Evolutionary conservation across 2,797 vertebrate species (phyloP), one percentile per base, ranked within the genome.

Genomic region (Hipposideros larvatus): DNA sequence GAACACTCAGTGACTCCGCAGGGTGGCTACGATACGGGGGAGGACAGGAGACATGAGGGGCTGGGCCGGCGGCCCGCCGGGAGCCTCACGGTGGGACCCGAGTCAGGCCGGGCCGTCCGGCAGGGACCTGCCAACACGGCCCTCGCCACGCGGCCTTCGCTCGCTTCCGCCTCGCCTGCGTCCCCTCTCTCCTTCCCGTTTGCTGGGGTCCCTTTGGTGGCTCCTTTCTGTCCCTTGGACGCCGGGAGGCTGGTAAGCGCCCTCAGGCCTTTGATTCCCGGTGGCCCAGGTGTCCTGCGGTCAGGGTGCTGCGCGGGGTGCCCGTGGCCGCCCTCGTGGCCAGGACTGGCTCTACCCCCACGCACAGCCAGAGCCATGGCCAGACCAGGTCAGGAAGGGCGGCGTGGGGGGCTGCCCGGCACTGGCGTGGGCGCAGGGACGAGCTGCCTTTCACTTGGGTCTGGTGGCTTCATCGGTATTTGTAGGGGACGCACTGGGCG

Each of bases 101-200:
- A 48, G 71, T n/a, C 51, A 28, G 11, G 28, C 7, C 0, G 26
- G 19, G 24, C 66, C 66, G 22, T 15, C 26, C 14, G 7, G 4
- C 0, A 1, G 37, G 37, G 13, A 8, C 26, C 61, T 9, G 43
- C 73, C 10, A 0, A 5, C 11, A 11, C 21, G 59, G 0, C 0
- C 2, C 66, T n/a, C 2, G 1, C 0, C 0, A 11, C 26, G 16
- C 0, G 5, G 9, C 9, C 28, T 46, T 7, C 59, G 46, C 53
- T 0, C 1, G 0, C 48, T 59, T 80, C 0, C 4, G 46, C 0
- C 0, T 11, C 3, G 13, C 0, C 0, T 8, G 51, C 24, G 84
- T 82, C 19, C 51, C 19, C 28, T 8, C 21, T 6, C 4, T 8
- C 70, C 70, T 43, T 21, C 7, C 41, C 11, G 0, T 55, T 55